Conservation (phyloP, 2,797 vertebrate species). For the Silurus lanzhouensis region DNA sequence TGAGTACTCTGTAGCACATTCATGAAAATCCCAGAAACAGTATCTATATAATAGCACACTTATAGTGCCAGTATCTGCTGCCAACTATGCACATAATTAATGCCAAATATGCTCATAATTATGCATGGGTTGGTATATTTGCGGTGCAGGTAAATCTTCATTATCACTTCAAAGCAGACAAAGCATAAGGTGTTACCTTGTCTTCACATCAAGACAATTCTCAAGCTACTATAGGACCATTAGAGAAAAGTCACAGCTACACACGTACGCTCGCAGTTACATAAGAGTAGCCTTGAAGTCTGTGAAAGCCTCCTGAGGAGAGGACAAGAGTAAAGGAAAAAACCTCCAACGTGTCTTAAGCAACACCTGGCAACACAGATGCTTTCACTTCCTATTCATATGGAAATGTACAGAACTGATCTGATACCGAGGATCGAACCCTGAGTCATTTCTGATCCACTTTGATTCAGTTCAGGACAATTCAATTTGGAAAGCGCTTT, state of each 20-base stretch:
- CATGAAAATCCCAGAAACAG: conserved; percentile 37
- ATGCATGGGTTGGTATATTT: conserved; percentile 25
- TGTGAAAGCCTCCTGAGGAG: conserved; percentile 38
- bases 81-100: conserved; percentile 24
- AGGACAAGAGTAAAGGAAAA: conserved; percentile 5
- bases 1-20: conserved; percentile 41
- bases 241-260: conserved; percentile 39
- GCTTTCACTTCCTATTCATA: neutral
- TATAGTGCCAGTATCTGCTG: conserved; percentile 18
- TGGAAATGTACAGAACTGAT: neutral
- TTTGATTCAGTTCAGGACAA: neutral
- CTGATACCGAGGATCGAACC: neutral
- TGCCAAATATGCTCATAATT: conserved; percentile 13
- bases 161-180: conserved; percentile 20
- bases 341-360: conserved; percentile 18
- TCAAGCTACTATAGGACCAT: neutral
- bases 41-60: conserved; percentile 14
- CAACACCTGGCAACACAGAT: conserved; percentile 26
- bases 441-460: neutral
- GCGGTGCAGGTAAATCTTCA: conserved; percentile 25
- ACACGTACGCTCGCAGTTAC: conserved; percentile 41
- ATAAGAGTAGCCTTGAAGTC: conserved; percentile 51
- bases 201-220: conserved; percentile 11
- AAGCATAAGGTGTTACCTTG: conserved; percentile 24
- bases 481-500: neutral